A percentile compares a stretch with the other conserved stretches of the same genome.
phyloP scores from a whole-genome alignment of 1,140 invertebrate genomes.

The Sminthurides bifidus region DNA sequence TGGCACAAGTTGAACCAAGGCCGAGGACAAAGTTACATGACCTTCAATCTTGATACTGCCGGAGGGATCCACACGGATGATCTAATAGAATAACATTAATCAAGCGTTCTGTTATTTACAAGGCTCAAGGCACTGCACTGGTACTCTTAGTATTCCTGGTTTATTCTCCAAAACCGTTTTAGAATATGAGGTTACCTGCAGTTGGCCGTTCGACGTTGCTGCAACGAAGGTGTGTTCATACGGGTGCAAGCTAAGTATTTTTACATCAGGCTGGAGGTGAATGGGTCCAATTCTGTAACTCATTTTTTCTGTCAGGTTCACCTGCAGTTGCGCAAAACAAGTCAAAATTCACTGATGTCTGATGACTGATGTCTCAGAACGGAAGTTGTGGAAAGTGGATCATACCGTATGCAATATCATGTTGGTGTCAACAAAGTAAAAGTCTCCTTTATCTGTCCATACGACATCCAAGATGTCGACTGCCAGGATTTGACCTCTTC shows the following conservation, averaged over 20 bases:
- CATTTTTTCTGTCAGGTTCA: neutral
- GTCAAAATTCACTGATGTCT: neutral
- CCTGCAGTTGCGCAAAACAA: neutral
- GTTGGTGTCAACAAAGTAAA: constrained; percentile 16
- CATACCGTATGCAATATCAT: constrained; percentile 14
- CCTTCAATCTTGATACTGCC: too few species aligned
- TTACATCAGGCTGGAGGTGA: neutral
- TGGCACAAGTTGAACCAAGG: too few species aligned
- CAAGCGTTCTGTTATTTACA: too few species aligned
- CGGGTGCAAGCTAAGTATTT: constrained; percentile 8
- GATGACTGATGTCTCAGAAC: neutral
- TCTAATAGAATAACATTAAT: too few species aligned
- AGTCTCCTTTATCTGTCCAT: constrained; percentile 10
- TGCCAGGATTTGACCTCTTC: neutral
- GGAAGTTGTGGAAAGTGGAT: neutral
- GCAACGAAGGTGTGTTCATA: constrained; percentile 9
- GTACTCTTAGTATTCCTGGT: neutral
- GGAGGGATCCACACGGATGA: too few species aligned
- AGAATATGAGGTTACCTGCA: constrained; percentile 8
- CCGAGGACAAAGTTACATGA: too few species aligned
- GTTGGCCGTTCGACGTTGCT: constrained; percentile 5
- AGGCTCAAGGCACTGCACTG: neutral
- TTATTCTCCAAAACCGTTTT: neutral
- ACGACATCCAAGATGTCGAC: constrained; percentile 19
- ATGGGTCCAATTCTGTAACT: neutral